Evolutionary conservation across 1,140 invertebrate genomes (phyloP).

Genomic region (Penaeus vannamei): DNA sequence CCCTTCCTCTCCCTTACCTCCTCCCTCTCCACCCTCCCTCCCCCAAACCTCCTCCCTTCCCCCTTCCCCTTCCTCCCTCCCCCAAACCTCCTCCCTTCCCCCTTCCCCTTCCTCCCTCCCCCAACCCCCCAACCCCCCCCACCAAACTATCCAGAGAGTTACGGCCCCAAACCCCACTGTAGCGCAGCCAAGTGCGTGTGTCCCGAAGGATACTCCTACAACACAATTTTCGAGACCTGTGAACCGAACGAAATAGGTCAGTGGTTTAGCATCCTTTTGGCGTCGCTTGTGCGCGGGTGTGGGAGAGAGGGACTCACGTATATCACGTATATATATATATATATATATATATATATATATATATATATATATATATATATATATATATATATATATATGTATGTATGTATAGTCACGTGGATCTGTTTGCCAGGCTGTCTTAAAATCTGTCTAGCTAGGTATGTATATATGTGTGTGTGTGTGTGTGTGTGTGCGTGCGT

Average conservation of each 20-base stretch:
- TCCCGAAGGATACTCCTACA: conserved; percentile 49
- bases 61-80: too few species aligned
- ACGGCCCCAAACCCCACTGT: conserved; percentile 51
- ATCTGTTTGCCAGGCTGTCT: neutral
- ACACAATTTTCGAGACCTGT: conserved; percentile 26
- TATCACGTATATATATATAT: conserved; percentile 38
- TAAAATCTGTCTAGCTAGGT: neutral
- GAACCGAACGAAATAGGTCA: conserved; percentile 24
- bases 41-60: too few species aligned
- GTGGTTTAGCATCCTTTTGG: neutral
- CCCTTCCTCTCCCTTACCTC: too few species aligned
- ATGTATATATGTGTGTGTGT: neutral
- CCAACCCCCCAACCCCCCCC: too few species aligned
- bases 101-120: too few species aligned
- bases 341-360: conserved; percentile 48
- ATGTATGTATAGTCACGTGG: neutral
- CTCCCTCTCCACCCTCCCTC: too few species aligned
- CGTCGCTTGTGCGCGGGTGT: neutral
- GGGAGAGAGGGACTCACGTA: neutral
- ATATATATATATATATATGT: conserved; percentile 33
- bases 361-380: conserved; percentile 48
- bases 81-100: too few species aligned
- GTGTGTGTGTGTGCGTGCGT: too few species aligned
- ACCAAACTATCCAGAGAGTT: neutral
- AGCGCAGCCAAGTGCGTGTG: conserved; percentile 52